Conservation (phyloP, 2,888 invertebrate genomes). For the Punctoribates punctum region DNA sequence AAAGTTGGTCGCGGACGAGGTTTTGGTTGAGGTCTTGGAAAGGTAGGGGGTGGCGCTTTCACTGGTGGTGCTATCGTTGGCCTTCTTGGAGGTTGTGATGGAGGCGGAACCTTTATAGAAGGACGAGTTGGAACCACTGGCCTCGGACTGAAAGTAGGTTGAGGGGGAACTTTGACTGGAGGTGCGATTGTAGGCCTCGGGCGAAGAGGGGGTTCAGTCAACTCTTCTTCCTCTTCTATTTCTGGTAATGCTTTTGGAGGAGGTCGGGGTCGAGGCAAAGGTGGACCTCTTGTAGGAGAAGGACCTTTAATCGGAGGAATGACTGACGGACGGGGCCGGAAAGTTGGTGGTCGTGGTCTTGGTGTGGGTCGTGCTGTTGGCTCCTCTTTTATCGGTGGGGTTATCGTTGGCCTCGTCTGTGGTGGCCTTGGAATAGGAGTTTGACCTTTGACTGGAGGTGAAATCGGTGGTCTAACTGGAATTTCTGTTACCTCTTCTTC, state of each 20-base stretch:
- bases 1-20: slow-evolving; percentile 20
- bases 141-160: slow-evolving; percentile 6
- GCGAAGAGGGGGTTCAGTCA: background rate
- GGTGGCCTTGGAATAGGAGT: too few relatives aligned
- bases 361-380: background rate
- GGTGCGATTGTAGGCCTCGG: background rate
- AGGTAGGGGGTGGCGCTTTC: background rate
- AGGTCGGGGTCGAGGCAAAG: background rate
- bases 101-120: background rate
- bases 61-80: slow-evolving; percentile 2
- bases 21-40: background rate
- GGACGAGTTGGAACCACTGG: background rate
- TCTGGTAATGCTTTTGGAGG: background rate
- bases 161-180: background rate
- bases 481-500: background rate
- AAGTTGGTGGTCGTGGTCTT: background rate
- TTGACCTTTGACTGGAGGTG: too few relatives aligned
- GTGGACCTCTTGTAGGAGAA: too few relatives aligned
- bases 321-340: background rate
- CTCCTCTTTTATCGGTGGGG: background rate
- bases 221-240: background rate
- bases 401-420: too few relatives aligned
- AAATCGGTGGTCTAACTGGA: background rate
- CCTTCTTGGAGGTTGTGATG: background rate
- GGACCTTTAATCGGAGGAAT: slow-evolving; percentile 10